phyloP scores from a whole-genome alignment of 2,113 vertebrate species.

The Mesoclemmys tuberculata region DNA sequence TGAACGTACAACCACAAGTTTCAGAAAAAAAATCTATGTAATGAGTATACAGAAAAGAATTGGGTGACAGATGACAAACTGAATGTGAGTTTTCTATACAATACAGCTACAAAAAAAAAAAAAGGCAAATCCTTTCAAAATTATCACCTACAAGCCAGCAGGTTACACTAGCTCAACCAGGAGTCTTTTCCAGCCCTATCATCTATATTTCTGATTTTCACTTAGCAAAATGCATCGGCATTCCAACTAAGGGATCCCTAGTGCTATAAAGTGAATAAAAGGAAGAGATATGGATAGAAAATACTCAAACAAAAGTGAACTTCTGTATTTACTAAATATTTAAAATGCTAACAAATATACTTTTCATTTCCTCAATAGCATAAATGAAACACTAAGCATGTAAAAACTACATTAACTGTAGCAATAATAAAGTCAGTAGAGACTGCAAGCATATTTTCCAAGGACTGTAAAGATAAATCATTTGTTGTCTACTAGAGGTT shows the following conservation, averaged over 20 bases:
- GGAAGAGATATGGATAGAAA: not conserved
- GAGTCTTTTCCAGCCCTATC: not conserved
- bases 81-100: slow-evolving; percentile 37
- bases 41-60: slow-evolving; percentile 46
- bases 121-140: slow-evolving; percentile 42
- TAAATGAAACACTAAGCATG: not conserved
- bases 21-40: slow-evolving; percentile 24
- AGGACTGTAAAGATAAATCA: not conserved
- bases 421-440: not conserved
- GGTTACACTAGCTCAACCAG: not conserved
- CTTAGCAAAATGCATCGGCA: not conserved
- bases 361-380: not conserved
- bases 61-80: slow-evolving; percentile 38
- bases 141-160: slow-evolving; percentile 16
- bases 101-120: not conserved
- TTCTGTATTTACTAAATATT: not conserved
- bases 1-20: not conserved
- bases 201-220: not conserved
- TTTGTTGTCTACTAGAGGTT: not conserved
- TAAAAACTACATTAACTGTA: slow-evolving; percentile 21
- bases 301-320: not conserved
- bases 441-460: not conserved
- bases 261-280: not conserved
- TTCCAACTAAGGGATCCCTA: not conserved
- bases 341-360: not conserved